These are phyloP conservation scores for Bucco capensis DNA, from an alignment of 2,113 vertebrate species.

Conservation along the genomic window DNA sequence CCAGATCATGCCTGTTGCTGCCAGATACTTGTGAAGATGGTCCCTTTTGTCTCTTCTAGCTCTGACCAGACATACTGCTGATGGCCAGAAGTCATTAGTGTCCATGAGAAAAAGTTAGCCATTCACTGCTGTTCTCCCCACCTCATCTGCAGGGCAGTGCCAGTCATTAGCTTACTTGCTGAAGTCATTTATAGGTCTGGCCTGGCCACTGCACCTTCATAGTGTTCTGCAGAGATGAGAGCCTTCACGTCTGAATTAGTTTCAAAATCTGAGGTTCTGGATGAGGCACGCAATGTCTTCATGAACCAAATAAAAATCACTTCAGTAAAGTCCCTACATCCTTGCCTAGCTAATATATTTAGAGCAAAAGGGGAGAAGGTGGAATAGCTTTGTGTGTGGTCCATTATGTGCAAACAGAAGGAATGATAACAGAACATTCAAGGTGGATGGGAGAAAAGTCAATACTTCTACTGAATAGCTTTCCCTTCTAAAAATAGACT, in stretches of 20 bases:
- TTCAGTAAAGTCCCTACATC: constrained; percentile 15
- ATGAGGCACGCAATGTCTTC: not conserved
- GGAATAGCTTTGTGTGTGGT: constrained; percentile 33
- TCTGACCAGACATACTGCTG: not conserved
- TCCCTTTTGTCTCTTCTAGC: not conserved
- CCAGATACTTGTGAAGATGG: not conserved
- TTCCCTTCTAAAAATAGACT: constrained; percentile 70
- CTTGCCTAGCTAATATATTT: not conserved
- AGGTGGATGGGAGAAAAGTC: constrained; percentile 70
- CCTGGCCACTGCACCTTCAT: not conserved
- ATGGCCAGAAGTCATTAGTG: not conserved
- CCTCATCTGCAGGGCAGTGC: not conserved
- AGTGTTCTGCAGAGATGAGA: not conserved
- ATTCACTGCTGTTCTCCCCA: not conserved
- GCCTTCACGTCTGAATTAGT: not conserved
- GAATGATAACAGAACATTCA: constrained; percentile 65
- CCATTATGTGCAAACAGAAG: constrained; percentile 54
- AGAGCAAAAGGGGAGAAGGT: constrained; percentile 31
- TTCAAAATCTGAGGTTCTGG: not conserved
- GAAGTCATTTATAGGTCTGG: not conserved
- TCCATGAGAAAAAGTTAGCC: rapidly evolving
- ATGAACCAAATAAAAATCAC: not conserved
- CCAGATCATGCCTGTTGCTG: not conserved
- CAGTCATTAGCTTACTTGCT: not conserved
- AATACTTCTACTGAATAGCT: constrained; percentile 62